Evolutionary conservation across 2,113 vertebrate genomes (phyloP), one percentile per base, ranked within the genome.

Genomic region (Isurus oxyrinchus): DNA sequence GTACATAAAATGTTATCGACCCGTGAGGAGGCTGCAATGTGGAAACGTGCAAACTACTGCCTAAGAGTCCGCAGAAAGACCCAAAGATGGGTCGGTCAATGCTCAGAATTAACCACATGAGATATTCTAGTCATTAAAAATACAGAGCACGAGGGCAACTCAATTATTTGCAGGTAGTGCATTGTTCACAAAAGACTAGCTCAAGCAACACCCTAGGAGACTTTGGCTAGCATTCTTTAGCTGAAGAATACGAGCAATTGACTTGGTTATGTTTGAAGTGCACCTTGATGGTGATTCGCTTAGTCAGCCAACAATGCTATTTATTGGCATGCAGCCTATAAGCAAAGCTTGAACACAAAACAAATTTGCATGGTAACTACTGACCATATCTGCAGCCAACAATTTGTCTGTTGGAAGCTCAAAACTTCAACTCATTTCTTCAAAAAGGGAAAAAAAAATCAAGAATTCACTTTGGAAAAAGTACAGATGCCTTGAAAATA

Each of bases 391-490:
- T 40, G 35, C 59, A 94, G 90, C 31, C 88, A 63, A 66, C 59
- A 94, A 40, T 16, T 0, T 40, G 90, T 63, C 59, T 63, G 59
- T 66, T 63, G 59, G 90, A 40, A 94, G 59, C 59, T n/a, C 59
- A 94, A 94, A 91, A 94, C 59, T 84, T n/a, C 57, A 94, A 44
- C n/a, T 63, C n/a, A 94, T 10, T 94, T 94, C 90, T 94, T 94
- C 59, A 94, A 93, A 63, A 35, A 23, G 40, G n/a, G n/a, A 94
- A 59, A 35, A 93, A 16, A 93, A 16, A 27, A 13, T 61, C 14
- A 63, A 63, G 16, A n/a, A 7, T 93, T 93, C 90, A 93, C 90
- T 40, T 94, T 94, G 90, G 59, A 40, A 66, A 23, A 63, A 44
- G n/a, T 84, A 44, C 14, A 63, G 21, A 40, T 94, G n/a, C 4